These are phyloP conservation scores for Characodon lateralis DNA, from an alignment of 2,797 vertebrate species.

Conservation along the genomic window DNA sequence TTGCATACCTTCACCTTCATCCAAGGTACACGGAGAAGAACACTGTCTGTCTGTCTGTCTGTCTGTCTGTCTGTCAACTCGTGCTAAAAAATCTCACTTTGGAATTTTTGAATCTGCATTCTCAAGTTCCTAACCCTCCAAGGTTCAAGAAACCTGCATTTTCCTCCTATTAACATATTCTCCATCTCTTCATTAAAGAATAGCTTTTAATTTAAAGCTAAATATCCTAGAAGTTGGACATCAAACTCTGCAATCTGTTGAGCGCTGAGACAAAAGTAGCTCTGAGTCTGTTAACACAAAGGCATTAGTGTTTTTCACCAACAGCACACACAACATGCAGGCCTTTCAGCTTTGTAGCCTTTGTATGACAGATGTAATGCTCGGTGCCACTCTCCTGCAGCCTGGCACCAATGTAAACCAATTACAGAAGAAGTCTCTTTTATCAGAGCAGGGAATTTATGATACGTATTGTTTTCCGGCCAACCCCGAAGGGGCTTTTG, in stretches of 20 bases:
- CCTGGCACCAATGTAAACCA: conserved; percentile 42
- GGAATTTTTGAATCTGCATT: too few relatives aligned
- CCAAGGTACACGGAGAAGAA: too few relatives aligned
- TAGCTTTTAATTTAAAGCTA: neutral
- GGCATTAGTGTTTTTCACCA: conserved; percentile 54
- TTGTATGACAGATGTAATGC: conserved; percentile 55
- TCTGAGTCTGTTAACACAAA: conserved; percentile 67
- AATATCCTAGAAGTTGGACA: neutral
- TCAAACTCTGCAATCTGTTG: conserved; percentile 8
- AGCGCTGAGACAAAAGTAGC: conserved; percentile 49
- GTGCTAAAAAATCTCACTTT: too few relatives aligned
- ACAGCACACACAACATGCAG: conserved; percentile 30
- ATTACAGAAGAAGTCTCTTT: conserved; percentile 49
- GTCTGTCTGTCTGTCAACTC: too few relatives aligned
- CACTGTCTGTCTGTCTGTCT: too few relatives aligned
- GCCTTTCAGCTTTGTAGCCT: conserved; percentile 26
- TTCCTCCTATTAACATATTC: neutral
- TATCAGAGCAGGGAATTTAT: neutral
- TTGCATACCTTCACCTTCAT: neutral
- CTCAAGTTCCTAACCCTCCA: too few relatives aligned
- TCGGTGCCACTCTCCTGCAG: conserved; percentile 60
- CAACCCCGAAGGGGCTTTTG: neutral
- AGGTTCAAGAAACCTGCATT: too few relatives aligned
- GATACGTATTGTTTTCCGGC: neutral
- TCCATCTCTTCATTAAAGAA: neutral